A percentile compares a stretch with the other conserved stretches of the same genome.
Evolutionary conservation across 2,113 vertebrate genomes (phyloP).

Genomic region (Agelaius tricolor): DNA sequence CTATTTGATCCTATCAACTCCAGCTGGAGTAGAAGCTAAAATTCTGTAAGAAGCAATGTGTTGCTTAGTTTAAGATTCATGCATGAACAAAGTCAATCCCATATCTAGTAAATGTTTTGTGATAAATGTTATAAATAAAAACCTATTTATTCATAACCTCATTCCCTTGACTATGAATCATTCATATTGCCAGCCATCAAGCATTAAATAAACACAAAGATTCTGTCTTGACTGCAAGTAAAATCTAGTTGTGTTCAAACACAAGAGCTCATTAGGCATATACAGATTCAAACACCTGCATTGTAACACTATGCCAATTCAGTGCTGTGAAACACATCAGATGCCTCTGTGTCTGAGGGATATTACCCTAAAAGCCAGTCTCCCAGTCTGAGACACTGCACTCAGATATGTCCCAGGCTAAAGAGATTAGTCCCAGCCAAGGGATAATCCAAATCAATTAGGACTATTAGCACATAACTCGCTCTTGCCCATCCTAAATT

Average conservation of each 20-base stretch:
- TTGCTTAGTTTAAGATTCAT: background rate
- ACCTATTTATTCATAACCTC: background rate
- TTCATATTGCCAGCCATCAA: background rate
- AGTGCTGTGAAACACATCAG: background rate
- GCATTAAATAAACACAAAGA: background rate
- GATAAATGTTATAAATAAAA: background rate
- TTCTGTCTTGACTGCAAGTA: background rate
- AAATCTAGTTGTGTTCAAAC: background rate
- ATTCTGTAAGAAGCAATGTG: background rate
- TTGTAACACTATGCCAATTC: background rate
- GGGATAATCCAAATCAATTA: background rate
- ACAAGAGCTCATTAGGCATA: background rate
- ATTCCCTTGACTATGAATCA: background rate
- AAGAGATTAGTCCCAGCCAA: conserved; percentile 12
- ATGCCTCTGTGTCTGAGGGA: background rate
- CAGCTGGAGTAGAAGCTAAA: background rate
- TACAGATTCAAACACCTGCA: background rate
- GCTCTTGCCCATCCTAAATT: background rate
- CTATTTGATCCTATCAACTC: background rate
- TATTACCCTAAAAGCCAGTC: background rate
- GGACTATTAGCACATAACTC: background rate
- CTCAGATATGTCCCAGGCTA: background rate
- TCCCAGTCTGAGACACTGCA: background rate
- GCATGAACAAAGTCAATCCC: background rate
- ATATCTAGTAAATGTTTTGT: background rate